These are phyloP conservation scores for Ommatoiulus sabulosus DNA, from an alignment of 2,888 invertebrate species.

Conservation along the genomic window DNA sequence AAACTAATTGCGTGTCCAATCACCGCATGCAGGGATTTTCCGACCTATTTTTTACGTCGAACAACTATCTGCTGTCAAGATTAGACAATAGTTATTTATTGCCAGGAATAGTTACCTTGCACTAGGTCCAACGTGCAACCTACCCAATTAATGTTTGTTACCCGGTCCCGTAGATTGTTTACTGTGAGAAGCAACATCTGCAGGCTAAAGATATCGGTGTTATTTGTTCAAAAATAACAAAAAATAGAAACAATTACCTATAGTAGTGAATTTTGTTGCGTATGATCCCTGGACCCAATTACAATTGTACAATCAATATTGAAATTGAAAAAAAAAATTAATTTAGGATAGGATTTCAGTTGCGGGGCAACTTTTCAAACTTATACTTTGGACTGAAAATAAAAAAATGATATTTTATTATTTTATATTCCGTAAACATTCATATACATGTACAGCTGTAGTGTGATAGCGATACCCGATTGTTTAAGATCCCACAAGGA, in stretches of 20 bases:
- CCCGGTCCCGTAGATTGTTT: background rate
- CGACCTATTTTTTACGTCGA: conserved; percentile 2
- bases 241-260: conserved; percentile 5
- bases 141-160: conserved; percentile 12
- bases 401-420: too few species aligned
- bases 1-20: conserved; percentile 47
- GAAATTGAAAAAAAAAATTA: background rate
- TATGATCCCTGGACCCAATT: background rate
- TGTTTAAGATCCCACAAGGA: too few species aligned
- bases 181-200: background rate
- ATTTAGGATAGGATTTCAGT: background rate
- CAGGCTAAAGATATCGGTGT: background rate
- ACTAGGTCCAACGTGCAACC: background rate
- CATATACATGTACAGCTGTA: too few species aligned
- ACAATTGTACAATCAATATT: background rate
- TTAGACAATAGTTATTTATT: conserved; percentile 44
- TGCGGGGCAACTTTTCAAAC: background rate
- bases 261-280: background rate
- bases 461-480: too few species aligned
- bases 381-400: too few species aligned
- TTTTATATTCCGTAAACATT: too few species aligned
- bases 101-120: conserved; percentile 2
- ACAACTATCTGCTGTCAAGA: conserved; percentile 44
- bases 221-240: background rate
- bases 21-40: conserved; percentile 32